Evolutionary conservation across 2,888 invertebrate genomes (phyloP), one percentile per base, ranked within the genome.

Genomic region (Nomada flava): DNA sequence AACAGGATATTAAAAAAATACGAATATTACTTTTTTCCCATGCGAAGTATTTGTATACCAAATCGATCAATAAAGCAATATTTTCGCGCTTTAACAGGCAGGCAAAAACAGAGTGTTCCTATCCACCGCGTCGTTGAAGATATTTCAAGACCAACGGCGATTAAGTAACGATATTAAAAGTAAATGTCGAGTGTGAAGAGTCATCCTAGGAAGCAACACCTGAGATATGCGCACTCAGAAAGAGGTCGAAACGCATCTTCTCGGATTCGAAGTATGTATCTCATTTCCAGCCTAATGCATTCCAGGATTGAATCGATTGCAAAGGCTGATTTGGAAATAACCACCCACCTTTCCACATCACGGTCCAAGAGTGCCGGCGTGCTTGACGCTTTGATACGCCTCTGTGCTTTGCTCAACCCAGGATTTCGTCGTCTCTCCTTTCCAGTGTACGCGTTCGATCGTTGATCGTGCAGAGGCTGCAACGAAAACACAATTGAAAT

Each of bases 381-480:
- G 79, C 93, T 93, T 75, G 92, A 92, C 60, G 93, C 93, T 84
- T 93, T 93, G 74, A 91, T 90, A 44, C 91, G 91, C 79, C 92
- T 89, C 79, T 93, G 93, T 68, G 89, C 90, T 70, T 91, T 91
- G 86, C 90, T 91, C 68, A 91, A 84, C 23, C 90, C 91, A 42
- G 89, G 83, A 64, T 88, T 88, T 68, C 92, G 91, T 87, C 91
- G 89, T 79, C 91, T 88, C 55, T 93, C 93, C 62, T 90, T 91
- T 11, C 85, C 84, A 44, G 79, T 50, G 50, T 90, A 88, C 64
- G 79, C 86, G 77, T 78, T 83, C 67, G 82, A 77, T 50, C 90
- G 86, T 68, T 90, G 85, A 59, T 91, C 91, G 72, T 90, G 90
- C 44, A 91, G 77, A 57, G 91, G 91, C 91, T 91, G 88, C 29